phyloP scores from a whole-genome alignment of 2,888 invertebrate genomes.

The Hedychridium roseum region DNA sequence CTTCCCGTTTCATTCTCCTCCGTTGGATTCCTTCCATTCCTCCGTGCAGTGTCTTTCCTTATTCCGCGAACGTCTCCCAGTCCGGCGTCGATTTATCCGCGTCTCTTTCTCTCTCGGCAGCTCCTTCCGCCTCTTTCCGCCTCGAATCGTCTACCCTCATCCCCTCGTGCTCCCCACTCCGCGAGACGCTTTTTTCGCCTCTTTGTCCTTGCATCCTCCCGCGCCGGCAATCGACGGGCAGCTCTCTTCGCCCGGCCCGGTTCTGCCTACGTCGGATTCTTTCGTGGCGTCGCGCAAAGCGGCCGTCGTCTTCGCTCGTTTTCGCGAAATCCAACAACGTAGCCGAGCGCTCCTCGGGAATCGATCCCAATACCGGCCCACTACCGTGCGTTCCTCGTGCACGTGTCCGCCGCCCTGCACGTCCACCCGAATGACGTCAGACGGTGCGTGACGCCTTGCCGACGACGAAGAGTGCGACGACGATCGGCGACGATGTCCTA shows the following conservation, averaged over 20 bases:
- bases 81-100: conserved; percentile 28
- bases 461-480: too few species aligned
- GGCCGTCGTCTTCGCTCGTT: too few species aligned
- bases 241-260: conserved; percentile 2
- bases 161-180: conserved; percentile 20
- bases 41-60: conserved; percentile 1
- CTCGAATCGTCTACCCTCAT: conserved; percentile 5
- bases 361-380: conserved; percentile 7
- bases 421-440: too few species aligned
- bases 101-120: conserved; percentile 16
- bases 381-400: conserved; percentile 16
- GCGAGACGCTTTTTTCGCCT: conserved; percentile 37
- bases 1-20: conserved; percentile 7
- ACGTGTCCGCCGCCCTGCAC: conserved; percentile 1
- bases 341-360: conserved; percentile 34
- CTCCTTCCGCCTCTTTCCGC: conserved; percentile 17
- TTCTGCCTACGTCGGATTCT: too few species aligned
- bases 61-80: conserved; percentile 8
- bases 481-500: too few species aligned
- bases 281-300: neutral
- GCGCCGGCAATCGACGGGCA: conserved; percentile 42
- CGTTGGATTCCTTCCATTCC: conserved; percentile 8
- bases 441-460: too few species aligned
- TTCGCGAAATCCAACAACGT: too few species aligned
- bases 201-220: conserved; percentile 48